phyloP scores from a whole-genome alignment of 2,888 invertebrate species.

The Pyrgus malvae region DNA sequence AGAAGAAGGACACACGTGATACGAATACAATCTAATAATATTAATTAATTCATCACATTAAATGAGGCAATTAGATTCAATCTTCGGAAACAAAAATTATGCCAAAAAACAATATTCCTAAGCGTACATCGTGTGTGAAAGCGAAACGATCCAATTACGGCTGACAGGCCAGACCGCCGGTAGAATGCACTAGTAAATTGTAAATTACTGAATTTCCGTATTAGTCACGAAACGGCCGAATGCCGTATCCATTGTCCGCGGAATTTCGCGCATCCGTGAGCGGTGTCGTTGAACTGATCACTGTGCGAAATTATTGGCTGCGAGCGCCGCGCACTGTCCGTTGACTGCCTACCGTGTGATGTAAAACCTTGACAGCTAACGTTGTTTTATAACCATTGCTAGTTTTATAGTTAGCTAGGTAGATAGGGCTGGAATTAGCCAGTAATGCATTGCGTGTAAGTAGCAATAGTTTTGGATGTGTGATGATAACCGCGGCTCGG shows the following conservation, averaged over 20 bases:
- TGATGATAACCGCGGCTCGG: background rate
- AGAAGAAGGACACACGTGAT: too few relatives aligned
- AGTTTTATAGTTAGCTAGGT: too few relatives aligned
- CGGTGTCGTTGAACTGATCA: constrained; percentile 76
- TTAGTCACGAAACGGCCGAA: constrained; percentile 31
- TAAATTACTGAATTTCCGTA: constrained; percentile 19
- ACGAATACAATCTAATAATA: too few relatives aligned
- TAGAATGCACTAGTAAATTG: constrained; percentile 23
- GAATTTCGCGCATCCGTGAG: constrained; percentile 54
- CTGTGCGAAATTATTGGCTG: constrained; percentile 77
- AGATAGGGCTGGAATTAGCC: too few relatives aligned
- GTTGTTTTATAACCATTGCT: constrained; percentile 38
- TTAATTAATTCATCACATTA: too few relatives aligned
- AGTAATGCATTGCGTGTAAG: constrained; percentile 1
- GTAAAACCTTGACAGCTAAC: background rate
- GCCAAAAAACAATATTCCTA: background rate
- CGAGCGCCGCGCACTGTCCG: constrained; percentile 60
- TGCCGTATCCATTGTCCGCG: constrained; percentile 47
- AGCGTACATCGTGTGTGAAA: constrained; percentile 9
- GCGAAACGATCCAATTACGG: constrained; percentile 21
- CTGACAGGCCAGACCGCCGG: constrained; percentile 13
- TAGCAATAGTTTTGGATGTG: background rate
- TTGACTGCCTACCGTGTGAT: constrained; percentile 23
- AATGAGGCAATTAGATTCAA: too few relatives aligned
- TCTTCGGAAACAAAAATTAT: background rate